Conservation (phyloP, 2,888 invertebrate genomes). For the Melieria omissa region DNA sequence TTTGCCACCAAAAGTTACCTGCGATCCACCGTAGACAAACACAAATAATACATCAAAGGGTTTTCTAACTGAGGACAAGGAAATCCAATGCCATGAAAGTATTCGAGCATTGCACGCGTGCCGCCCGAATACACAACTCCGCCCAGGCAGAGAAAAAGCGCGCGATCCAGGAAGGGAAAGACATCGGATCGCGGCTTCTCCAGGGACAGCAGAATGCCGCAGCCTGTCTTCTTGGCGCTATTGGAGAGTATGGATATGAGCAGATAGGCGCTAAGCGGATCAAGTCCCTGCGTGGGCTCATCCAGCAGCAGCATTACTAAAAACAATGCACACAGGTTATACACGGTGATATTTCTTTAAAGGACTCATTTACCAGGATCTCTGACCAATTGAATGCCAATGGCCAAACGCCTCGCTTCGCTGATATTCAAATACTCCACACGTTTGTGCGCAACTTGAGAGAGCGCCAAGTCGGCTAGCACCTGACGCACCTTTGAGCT, state of each 20-base stretch:
- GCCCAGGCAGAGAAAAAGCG: conserved; percentile 89
- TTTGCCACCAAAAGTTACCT: conserved; percentile 49
- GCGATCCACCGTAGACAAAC: conserved; percentile 73
- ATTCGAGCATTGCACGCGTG: conserved; percentile 91
- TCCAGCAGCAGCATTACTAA: conserved; percentile 87
- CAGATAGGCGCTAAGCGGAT: conserved; percentile 94
- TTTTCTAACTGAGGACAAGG: conserved; percentile 97
- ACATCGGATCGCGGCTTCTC: conserved; percentile 95
- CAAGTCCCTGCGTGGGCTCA: conserved; percentile 94
- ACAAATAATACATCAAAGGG: conserved; percentile 94
- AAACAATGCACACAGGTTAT: conserved; percentile 43
- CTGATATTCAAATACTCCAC: conserved; percentile 87
- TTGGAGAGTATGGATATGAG: conserved; percentile 94
- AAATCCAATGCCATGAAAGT: conserved; percentile 95
- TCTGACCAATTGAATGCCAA: conserved; percentile 91
- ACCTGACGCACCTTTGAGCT: conserved; percentile 90
- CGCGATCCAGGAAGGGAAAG: conserved; percentile 92
- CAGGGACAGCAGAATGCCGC: conserved; percentile 90
- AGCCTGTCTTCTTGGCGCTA: conserved; percentile 87
- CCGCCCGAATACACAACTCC: conserved; percentile 93
- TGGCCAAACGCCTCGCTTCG: conserved; percentile 88
- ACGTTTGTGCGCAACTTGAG: conserved; percentile 87
- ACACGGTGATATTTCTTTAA: not conserved
- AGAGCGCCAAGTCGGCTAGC: conserved; percentile 91
- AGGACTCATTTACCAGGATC: conserved; percentile 79